Base-by-base conservation (phyloP, 2,113 vertebrate species). In the Petroica traversi region DNA sequence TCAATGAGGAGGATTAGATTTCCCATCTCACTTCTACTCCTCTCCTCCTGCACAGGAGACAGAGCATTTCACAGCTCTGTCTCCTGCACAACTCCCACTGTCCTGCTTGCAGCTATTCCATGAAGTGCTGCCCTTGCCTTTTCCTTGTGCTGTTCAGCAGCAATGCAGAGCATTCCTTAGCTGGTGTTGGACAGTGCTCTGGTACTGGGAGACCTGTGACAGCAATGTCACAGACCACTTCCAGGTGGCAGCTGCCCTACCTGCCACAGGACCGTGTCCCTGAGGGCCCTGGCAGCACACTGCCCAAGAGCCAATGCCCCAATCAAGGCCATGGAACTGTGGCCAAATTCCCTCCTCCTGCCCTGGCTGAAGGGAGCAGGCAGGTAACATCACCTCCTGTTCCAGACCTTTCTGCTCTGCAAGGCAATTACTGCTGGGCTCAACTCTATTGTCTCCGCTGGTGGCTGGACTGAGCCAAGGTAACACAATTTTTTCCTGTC, bases 291-390 rank as follows among this genome's bases (percentile, higher is more conserved):
- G 38, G 64, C 43, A 81, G 33, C 40, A 46, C 17, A 16, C 33
- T 4, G 28, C 22, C 51, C 46, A 41, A 18, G 25, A 14, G 40
- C 33, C 9, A 11, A 19, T 0, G 0, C 45, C 20, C 18, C 2
- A 1, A 0, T 0, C 51, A 41, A 38, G 33, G 22, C 12, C n/a
- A n/a, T n/a, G n/a, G n/a, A 63, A 59, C 22, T 28, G 29, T 22
- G 63, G 12, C 38, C 2, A 2, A 41, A 61, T 33, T 49, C 8
- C 31, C 14, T 3, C 3, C 17, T 55, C 57, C 54, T 14, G 6
- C 31, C 31, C 36, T 19, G 20, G 36, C 36, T 57, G 48, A 46
- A 52, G 36, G 24, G 9, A 86, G 45, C 49, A 89, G 72, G 58
- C 23, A 76, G 46, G 58, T n/a, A 51, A 48, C 8, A 26, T 26